phyloP scores from a whole-genome alignment of 2,797 vertebrate species.

The Fringilla coelebs region DNA sequence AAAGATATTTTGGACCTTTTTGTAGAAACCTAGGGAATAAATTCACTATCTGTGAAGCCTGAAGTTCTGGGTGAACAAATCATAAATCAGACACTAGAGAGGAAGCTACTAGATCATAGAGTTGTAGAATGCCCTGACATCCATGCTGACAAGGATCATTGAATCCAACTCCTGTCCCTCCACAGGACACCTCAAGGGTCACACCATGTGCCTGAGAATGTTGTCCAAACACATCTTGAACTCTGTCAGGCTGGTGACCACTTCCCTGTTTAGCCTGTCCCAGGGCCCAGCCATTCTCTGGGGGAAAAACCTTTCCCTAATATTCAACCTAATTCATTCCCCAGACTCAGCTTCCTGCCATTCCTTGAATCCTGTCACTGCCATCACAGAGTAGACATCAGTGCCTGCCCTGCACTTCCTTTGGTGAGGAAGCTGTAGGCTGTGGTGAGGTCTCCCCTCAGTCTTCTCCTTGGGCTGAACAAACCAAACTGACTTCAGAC shows the following conservation, averaged over 20 bases:
- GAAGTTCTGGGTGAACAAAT: constrained; percentile 11
- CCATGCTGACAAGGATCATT: not conserved
- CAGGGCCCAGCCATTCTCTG: fast-evolving
- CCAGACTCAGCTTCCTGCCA: not conserved
- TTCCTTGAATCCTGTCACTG: not conserved
- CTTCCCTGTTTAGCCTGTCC: not conserved
- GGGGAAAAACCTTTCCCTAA: not conserved
- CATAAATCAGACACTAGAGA: constrained; percentile 32
- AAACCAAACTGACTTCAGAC: not conserved
- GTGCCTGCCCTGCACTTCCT: not conserved
- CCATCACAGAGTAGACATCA: not conserved
- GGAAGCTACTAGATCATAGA: not conserved
- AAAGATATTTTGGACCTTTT: constrained; percentile 9
- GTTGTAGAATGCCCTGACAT: not conserved
- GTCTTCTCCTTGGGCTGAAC: not conserved
- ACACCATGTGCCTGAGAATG: fast-evolving
- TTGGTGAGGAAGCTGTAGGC: fast-evolving
- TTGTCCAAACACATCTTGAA: fast-evolving
- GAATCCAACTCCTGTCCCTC: not conserved
- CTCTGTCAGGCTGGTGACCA: not conserved
- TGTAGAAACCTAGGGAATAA: constrained; percentile 34
- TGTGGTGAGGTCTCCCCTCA: not conserved
- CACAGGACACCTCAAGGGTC: not conserved
- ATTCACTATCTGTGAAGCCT: constrained; percentile 10
- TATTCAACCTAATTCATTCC: not conserved